phyloP scores from a whole-genome alignment of 2,888 invertebrate species.

The Phortica okadai region DNA sequence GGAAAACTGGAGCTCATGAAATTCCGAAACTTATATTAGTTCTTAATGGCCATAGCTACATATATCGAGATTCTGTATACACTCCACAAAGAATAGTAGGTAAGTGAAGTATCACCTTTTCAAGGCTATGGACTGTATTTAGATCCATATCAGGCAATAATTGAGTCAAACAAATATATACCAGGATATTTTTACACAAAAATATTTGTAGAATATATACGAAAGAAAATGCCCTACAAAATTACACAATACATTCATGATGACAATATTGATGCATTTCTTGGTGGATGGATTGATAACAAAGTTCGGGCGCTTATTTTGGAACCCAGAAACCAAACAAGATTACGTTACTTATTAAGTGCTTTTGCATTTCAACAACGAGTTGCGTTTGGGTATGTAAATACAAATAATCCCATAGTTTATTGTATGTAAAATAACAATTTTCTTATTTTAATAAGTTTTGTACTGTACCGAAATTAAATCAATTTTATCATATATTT shows the following conservation, averaged over 20 bases:
- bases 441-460: too few relatives aligned
- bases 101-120: slow-evolving; percentile 63
- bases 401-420: background rate
- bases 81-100: slow-evolving; percentile 89
- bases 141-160: background rate
- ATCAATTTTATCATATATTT: too few relatives aligned
- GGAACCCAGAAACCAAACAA: slow-evolving; percentile 85
- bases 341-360: slow-evolving; percentile 90
- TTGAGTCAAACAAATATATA: background rate
- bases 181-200: too few relatives aligned
- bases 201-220: slow-evolving; percentile 83
- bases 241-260: slow-evolving; percentile 85
- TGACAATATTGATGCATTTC: slow-evolving; percentile 85
- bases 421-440: too few relatives aligned
- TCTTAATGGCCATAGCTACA: slow-evolving; percentile 88
- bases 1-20: slow-evolving; percentile 87
- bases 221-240: slow-evolving; percentile 90
- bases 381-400: slow-evolving; percentile 88
- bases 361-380: slow-evolving; percentile 91
- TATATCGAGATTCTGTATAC: slow-evolving; percentile 89
- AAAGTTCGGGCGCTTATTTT: slow-evolving; percentile 92
- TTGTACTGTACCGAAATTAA: too few relatives aligned
- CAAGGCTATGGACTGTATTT: too few relatives aligned
- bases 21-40: slow-evolving; percentile 89
- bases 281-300: slow-evolving; percentile 94